phyloP scores from a whole-genome alignment of 2,888 invertebrate species.

The Drosophila hamatofila region DNA sequence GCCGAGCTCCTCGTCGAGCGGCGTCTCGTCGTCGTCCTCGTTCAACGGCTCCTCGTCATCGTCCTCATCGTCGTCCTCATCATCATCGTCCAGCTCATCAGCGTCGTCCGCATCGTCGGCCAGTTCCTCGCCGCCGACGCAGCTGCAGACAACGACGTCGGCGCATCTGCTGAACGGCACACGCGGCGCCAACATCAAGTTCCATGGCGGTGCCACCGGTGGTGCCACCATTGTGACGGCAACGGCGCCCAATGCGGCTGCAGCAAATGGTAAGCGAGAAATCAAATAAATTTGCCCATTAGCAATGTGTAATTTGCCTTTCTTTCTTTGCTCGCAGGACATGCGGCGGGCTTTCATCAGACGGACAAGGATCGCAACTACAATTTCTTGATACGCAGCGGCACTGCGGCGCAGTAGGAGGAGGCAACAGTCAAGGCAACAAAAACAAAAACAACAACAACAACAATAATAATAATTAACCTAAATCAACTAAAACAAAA shows the following conservation, averaged over 20 bases:
- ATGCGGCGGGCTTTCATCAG: slow-evolving; percentile 64
- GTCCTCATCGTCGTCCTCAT: slow-evolving; percentile 49
- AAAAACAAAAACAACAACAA: slow-evolving; percentile 30
- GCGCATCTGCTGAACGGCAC: slow-evolving; percentile 59
- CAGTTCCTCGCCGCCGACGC: slow-evolving; percentile 75
- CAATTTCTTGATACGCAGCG: slow-evolving; percentile 70
- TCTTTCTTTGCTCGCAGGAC: slow-evolving; percentile 14
- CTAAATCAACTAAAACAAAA: slow-evolving; percentile 26
- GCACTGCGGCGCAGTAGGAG: slow-evolving; percentile 68
- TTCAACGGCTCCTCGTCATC: slow-evolving; percentile 67
- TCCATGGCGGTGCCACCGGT: slow-evolving; percentile 43
- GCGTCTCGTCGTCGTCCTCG: slow-evolving; percentile 83
- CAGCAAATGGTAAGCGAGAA: slow-evolving; percentile 77
- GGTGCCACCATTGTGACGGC: slow-evolving; percentile 68
- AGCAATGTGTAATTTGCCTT: no score
- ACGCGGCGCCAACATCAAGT: slow-evolving; percentile 56
- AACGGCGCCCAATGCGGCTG: slow-evolving; percentile 59
- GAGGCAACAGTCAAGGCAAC: neutral
- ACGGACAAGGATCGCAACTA: slow-evolving; percentile 74
- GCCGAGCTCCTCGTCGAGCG: slow-evolving; percentile 83
- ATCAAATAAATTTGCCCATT: no score
- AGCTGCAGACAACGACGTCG: slow-evolving; percentile 17
- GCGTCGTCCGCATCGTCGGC: slow-evolving; percentile 49
- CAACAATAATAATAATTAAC: neutral
- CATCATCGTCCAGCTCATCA: slow-evolving; percentile 60